Conservation (phyloP, 92 coral and sea anemone genomes). For the Porites evermanni region DNA sequence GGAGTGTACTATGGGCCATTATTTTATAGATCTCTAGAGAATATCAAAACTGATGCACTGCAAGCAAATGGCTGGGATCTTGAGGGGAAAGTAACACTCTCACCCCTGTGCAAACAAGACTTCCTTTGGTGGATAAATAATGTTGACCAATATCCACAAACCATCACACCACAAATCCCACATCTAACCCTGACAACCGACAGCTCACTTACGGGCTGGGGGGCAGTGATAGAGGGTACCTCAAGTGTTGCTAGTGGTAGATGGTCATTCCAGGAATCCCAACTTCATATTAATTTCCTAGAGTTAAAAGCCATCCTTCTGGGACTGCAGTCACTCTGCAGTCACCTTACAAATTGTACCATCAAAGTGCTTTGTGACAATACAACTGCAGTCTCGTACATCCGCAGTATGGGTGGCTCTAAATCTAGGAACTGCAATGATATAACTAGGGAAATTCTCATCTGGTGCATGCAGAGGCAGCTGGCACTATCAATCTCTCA, state of each 20-base stretch:
- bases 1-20: conserved; percentile 43
- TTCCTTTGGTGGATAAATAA: conserved; percentile 46
- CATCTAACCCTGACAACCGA: conserved; percentile 1
- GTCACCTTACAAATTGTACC: conserved; percentile 11
- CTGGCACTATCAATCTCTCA: conserved; percentile 52
- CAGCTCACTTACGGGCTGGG: conserved; percentile 62
- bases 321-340: conserved; percentile 34
- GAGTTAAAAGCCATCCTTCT: conserved; percentile 41
- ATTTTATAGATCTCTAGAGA: conserved; percentile 44
- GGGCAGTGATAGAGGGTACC: neutral
- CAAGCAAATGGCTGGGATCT: too few species aligned
- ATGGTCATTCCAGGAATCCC: neutral
- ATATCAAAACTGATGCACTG: too few species aligned
- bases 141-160: conserved; percentile 12
- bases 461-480: conserved; percentile 59
- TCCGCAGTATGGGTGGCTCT: conserved; percentile 55
- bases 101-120: conserved; percentile 48
- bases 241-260: too few species aligned
- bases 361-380: conserved; percentile 53
- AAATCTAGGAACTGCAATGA: conserved; percentile 56
- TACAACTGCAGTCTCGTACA: conserved; percentile 54
- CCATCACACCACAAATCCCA: too few species aligned
- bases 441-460: conserved; percentile 44
- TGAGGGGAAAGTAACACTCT: conserved; percentile 26
- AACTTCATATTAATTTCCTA: conserved; percentile 38